Evolutionary conservation across 2,797 vertebrate species (phyloP), one percentile per base, ranked within the genome.

Genomic region (Syngnathus rostellatus): DNA sequence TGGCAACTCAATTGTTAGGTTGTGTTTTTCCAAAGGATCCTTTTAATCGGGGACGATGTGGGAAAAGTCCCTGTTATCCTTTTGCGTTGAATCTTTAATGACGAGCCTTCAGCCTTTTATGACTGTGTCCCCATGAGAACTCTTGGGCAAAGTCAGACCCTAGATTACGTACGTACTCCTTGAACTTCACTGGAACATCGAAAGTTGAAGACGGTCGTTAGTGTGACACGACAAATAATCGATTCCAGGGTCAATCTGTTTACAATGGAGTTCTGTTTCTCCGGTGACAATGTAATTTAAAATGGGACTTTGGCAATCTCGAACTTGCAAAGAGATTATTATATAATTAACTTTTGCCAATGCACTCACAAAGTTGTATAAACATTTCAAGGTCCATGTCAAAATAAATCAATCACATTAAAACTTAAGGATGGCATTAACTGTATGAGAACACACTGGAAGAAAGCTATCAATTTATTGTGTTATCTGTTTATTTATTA

Each of bases 1-100:
- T 25, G 60, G 41, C 60, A 62, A 23, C 40, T 62, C 14, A 62
- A 62, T 45, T 62, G 40, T 45, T 43, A 62, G 40, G 21, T 23
- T 45, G 21, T 45, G 40, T 62, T 62, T 45, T 62, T 62, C 40
- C 19, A 14, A 19, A 45, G 40, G 40, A 8, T 6, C 21, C 19
- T 31, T 57, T 57, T 57, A 41, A 23, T 45, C 21, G 43, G 11
- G 60, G 12, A 45, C 21, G 25, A 25, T 8, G 41, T 46, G 60
- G 45, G 6, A 7, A 21, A 62, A 62, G 41, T 62, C 39, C 9
- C n/a, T 12, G 39, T 61, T n/a, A 43, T 23, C 1, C 58, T 60
- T 17, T 39, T 60, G 58, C 45, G 40, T 61, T 61, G 5, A 41
- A 61, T 2, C 21, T 3, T 21, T 11, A 43, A 40, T n/a, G n/a